phyloP scores from a whole-genome alignment of 2,888 invertebrate species.

The Nomada fucata region DNA sequence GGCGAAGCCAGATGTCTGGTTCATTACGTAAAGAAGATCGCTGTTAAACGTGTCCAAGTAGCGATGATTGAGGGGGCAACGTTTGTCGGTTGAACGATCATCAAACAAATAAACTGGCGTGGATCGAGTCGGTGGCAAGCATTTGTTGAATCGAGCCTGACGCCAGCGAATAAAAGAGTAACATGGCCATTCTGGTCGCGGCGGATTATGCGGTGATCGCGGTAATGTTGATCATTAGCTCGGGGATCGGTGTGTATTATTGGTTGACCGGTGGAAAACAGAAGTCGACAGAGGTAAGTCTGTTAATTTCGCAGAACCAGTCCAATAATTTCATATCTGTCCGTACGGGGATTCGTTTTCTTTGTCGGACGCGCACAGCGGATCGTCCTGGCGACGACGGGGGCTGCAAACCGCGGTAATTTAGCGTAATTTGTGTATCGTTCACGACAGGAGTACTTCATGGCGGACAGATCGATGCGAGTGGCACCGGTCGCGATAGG shows the following conservation, averaged over 20 bases:
- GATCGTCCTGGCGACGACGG: neutral
- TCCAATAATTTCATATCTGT: neutral
- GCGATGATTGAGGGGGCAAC: neutral
- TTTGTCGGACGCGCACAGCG: too few relatives aligned
- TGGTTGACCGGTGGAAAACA: conserved; percentile 93
- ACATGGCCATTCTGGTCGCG: conserved; percentile 85
- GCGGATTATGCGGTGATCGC: conserved; percentile 92
- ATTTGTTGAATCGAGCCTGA: neutral
- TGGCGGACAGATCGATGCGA: conserved; percentile 92
- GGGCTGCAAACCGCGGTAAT: neutral
- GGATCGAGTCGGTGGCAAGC: neutral
- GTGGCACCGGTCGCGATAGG: conserved; percentile 93
- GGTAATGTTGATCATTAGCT: conserved; percentile 89
- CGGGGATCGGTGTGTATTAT: conserved; percentile 92
- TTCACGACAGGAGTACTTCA: conserved; percentile 89
- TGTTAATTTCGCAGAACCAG: neutral
- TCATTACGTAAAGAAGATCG: conserved; percentile 8
- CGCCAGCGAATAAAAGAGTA: neutral
- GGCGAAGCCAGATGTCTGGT: neutral
- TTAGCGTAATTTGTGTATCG: conserved; percentile 7
- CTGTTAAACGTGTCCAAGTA: neutral
- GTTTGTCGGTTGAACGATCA: neutral
- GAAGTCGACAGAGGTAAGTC: conserved; percentile 89
- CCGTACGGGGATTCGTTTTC: too few relatives aligned
- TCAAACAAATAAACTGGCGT: neutral